Base-by-base conservation (phyloP, 92 coral and sea anemone genomes). In the Epizoanthus illoricatus region DNA sequence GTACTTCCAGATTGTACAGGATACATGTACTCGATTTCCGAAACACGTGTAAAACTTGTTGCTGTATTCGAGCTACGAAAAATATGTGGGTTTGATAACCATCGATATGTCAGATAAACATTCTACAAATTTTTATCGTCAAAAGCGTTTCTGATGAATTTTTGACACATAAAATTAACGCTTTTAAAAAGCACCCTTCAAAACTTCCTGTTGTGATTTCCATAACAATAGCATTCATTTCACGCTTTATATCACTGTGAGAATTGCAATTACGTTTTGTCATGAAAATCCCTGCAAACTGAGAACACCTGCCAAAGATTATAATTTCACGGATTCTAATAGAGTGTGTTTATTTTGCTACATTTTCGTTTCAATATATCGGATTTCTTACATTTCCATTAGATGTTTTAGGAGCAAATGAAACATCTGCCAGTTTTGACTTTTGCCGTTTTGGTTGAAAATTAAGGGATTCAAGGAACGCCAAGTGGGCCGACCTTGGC, bases 141-240 rank as follows among this genome's bases (percentile, higher is more conserved):
- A 63, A 43, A 40, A 63, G 47, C 65, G 58, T 17, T 75, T 40
- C 9, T 15, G 62, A 63, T n/a, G 23, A 12, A 19, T 63, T 39
- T n/a, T 64, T 49, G 28, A 64, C 60, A 74, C 66, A 74, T 56
- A 45, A 63, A 52, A 64, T 61, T 78, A 78, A 61, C 28, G 82
- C 20, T 20, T 28, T 2, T 28, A 28, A 28, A 2, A 28, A 28
- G 36, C 36, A 40, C 57, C 63, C n/a, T 64, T 42, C 41, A 12
- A 19, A 45, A 49, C 36, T 62, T 78, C 71, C 71, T 64, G 60
- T 78, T 19, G 64, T 18, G 64, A 78, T 78, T 78, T 78, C 55
- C 71, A 78, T 63, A 0, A 63, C 71, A 78, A 78, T 66, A 21
- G 17, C 20, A 40, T 7, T 20, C 6, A 4, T 15, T 52, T 74